Conservation (phyloP, 2,888 invertebrate genomes). For the Polietes domitor region DNA sequence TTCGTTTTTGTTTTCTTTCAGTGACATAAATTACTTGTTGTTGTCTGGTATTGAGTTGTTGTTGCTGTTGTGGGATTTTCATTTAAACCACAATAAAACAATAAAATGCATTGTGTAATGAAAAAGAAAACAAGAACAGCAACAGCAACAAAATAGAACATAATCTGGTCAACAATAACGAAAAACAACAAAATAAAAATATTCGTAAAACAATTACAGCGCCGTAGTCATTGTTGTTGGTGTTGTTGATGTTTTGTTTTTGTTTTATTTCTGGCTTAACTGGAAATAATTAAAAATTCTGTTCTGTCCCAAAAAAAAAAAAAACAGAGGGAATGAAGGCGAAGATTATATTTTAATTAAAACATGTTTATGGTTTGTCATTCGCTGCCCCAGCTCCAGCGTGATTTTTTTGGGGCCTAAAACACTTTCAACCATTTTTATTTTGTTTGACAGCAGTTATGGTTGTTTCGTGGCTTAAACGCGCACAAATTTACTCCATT, state of each 20-base stretch:
- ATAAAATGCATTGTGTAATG: conserved; percentile 36
- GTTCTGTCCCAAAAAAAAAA: neutral
- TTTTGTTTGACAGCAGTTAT: too few relatives aligned
- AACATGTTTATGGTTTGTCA: conserved; percentile 16
- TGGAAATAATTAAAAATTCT: neutral
- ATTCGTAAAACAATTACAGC: neutral
- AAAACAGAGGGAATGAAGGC: neutral
- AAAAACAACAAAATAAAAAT: neutral
- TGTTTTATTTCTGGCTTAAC: neutral
- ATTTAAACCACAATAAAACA: conserved; percentile 20
- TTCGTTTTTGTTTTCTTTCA: conserved; percentile 9
- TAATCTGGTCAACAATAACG: neutral
- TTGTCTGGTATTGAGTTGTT: neutral
- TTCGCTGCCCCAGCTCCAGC: neutral
- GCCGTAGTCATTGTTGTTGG: neutral
- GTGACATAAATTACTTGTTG: conserved; percentile 29
- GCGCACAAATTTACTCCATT: too few relatives aligned
- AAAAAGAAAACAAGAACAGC: neutral
- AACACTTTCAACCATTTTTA: too few relatives aligned
- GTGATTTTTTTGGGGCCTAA: too few relatives aligned
- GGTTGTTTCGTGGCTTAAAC: too few relatives aligned
- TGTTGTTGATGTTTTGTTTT: neutral
- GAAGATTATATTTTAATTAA: conserved; percentile 7
- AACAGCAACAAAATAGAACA: neutral
- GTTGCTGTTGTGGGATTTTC: conserved; percentile 5